phyloP scores from a whole-genome alignment of 37 sponge, comb jelly and placozoan genomes.

The Ephydatia muelleri region DNA sequence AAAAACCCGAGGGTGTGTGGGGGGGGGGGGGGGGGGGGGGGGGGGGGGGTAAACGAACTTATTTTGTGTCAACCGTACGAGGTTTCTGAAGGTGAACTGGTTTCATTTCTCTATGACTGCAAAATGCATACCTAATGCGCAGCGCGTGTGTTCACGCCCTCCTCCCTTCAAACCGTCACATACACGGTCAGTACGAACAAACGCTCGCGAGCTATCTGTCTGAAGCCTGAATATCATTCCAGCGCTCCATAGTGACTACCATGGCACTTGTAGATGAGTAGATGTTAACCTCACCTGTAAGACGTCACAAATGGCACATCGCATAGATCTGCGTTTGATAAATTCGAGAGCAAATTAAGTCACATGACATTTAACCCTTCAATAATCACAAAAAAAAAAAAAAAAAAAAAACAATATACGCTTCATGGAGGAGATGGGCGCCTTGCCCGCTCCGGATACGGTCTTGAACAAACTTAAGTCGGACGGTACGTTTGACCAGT shows the following conservation, averaged over 20 bases:
- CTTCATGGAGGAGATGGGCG: constrained; percentile 5
- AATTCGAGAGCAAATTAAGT: background rate
- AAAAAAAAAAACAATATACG: too few species aligned
- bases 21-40: too few species aligned
- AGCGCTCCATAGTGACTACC: background rate
- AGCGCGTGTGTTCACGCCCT: background rate
- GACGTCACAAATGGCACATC: background rate
- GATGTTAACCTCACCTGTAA: background rate
- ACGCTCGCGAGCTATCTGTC: background rate
- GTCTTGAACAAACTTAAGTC: constrained; percentile 66
- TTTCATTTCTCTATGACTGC: background rate
- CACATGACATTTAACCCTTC: constrained; percentile 21
- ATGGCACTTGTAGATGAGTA: background rate
- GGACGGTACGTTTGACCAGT: constrained; percentile 71
- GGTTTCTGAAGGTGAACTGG: background rate
- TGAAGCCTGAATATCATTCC: background rate
- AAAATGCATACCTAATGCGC: background rate
- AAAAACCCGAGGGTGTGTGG: too few species aligned
- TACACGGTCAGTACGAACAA: background rate
- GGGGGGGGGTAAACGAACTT: too few species aligned
- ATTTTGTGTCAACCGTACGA: background rate
- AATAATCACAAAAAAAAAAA: too few species aligned
- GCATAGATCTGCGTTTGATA: background rate
- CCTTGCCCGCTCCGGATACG: constrained; percentile 39
- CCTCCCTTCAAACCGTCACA: background rate